phyloP scores from a whole-genome alignment of 1,140 invertebrate species.

The Drosophila sechellia region DNA sequence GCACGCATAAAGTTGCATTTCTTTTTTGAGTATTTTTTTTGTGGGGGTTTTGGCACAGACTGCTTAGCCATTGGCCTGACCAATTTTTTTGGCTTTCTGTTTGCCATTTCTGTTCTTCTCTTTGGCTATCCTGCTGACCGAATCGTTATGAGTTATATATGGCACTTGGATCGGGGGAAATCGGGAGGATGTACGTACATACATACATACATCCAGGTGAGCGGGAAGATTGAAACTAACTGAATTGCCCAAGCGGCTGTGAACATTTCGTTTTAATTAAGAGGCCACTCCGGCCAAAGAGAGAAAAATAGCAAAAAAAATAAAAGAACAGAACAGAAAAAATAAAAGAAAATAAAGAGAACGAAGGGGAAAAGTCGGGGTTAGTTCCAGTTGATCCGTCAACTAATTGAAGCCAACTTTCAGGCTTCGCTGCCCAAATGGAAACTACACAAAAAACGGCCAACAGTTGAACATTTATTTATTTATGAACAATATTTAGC shows the following conservation, averaged over 20 bases:
- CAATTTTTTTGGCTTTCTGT: conserved; percentile 42
- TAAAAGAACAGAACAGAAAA: background rate
- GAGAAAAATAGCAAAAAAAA: conserved; percentile 4
- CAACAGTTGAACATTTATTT: conserved; percentile 10
- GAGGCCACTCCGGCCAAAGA: conserved; percentile 26
- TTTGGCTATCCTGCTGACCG: conserved; percentile 10
- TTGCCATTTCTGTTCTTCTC: conserved; percentile 3
- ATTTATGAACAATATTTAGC: conserved; percentile 31
- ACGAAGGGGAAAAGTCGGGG: conserved; percentile 6
- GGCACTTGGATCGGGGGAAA: conserved; percentile 15
- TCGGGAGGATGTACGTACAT: background rate
- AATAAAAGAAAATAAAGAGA: background rate
- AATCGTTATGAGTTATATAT: conserved; percentile 53
- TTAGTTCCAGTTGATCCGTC: conserved; percentile 40
- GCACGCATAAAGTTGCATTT: conserved; percentile 68
- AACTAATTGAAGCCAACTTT: conserved; percentile 44
- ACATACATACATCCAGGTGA: conserved; percentile 5
- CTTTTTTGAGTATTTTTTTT: conserved; percentile 25
- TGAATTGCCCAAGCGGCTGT: conserved; percentile 52
- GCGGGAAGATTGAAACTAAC: conserved; percentile 46
- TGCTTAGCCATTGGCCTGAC: conserved; percentile 45
- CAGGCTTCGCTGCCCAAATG: conserved; percentile 30
- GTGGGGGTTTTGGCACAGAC: conserved; percentile 12
- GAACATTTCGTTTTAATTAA: conserved; percentile 56
- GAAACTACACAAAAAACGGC: background rate